Conservation (phyloP, 30 jellyfish, hydroid and myxozoan species). For the Cassiopea xamachana region DNA sequence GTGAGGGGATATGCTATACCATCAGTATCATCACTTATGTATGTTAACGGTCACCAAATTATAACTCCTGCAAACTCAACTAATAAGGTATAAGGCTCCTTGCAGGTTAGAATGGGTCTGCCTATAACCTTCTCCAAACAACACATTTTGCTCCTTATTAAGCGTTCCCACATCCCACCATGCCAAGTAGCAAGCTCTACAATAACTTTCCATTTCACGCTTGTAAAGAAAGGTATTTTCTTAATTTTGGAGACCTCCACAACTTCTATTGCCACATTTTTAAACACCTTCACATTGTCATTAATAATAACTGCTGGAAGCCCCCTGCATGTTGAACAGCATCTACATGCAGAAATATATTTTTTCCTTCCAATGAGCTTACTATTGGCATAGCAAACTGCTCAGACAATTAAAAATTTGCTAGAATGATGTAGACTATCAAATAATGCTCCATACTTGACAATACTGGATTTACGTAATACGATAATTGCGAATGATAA, state of each 20-base stretch:
- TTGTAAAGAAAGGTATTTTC: background rate
- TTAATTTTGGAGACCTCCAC: constrained; percentile 32
- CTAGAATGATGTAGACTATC: no score
- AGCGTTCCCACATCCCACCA: constrained; percentile 70
- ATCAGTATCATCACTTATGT: constrained; percentile 37
- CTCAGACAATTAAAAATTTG: no score
- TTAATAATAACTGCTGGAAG: constrained; percentile 30
- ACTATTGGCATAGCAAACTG: background rate
- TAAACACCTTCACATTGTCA: constrained; percentile 49
- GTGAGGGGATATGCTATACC: constrained; percentile 59
- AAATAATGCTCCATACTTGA: no score
- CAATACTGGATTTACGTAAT: no score
- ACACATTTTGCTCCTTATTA: constrained; percentile 25
- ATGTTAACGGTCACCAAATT: constrained; percentile 46
- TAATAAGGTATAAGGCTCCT: constrained; percentile 8
- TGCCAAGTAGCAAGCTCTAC: constrained; percentile 49
- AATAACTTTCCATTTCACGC: constrained; percentile 46
- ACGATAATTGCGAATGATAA: no score
- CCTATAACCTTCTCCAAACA: constrained; percentile 33
- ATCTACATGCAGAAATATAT: constrained; percentile 19
- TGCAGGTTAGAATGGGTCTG: constrained; percentile 6
- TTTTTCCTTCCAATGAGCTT: constrained; percentile 14
- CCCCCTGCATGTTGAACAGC: constrained; percentile 40
- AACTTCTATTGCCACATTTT: constrained; percentile 28
- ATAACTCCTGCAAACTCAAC: constrained; percentile 35